Evolutionary conservation across 1,140 invertebrate genomes (phyloP).

Genomic region (Psilanteris sp.): DNA sequence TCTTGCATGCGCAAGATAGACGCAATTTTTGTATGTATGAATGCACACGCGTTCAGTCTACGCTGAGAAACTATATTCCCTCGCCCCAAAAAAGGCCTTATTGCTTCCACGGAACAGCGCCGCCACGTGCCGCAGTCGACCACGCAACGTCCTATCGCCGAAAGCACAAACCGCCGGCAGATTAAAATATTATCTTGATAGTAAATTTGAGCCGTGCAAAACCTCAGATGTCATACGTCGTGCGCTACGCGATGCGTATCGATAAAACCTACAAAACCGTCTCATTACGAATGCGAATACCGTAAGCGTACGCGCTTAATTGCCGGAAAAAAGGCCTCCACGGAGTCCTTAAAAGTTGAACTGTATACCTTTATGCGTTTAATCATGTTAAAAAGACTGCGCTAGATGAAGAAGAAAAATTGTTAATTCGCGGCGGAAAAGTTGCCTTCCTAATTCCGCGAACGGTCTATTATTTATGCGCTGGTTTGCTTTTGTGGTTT

Average conservation of each 20-base stretch:
- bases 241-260: constrained; percentile 39
- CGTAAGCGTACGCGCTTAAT: no score
- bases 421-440: no score
- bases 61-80: constrained; percentile 43
- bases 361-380: no score
- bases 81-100: constrained; percentile 63
- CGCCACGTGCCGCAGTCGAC: constrained; percentile 42
- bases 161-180: constrained; percentile 43
- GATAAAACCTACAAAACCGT: constrained; percentile 43
- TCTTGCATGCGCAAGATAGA: constrained; percentile 47
- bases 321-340: no score
- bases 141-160: constrained; percentile 16
- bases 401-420: no score
- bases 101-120: constrained; percentile 68
- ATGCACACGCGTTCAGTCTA: constrained; percentile 29
- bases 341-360: no score
- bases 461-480: no score
- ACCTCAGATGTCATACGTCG: constrained; percentile 55
- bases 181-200: constrained; percentile 65
- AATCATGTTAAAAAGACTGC: no score
- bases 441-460: no score
- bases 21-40: constrained; percentile 37
- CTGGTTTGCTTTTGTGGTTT: no score
- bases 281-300: constrained; percentile 6
- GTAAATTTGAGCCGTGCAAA: constrained; percentile 57